Percentiles rank a stretch among this genome's conserved stretches.
These are phyloP conservation scores for Balaenoptera acutorostrata DNA, from an alignment of 2,113 vertebrate species.

Conservation along the genomic window DNA sequence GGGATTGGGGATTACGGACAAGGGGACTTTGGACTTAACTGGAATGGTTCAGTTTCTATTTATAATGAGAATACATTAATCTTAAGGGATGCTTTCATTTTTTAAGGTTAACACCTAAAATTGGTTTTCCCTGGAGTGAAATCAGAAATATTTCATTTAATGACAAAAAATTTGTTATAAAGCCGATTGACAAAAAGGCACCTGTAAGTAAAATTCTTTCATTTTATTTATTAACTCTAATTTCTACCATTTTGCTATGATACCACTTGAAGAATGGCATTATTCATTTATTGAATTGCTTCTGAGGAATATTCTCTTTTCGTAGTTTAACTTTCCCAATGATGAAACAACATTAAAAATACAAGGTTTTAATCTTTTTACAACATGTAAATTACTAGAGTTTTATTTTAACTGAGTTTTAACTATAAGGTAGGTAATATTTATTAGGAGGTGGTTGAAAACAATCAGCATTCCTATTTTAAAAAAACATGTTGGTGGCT, in stretches of 20 bases:
- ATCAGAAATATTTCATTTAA: constrained; percentile 99
- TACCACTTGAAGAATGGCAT: background rate
- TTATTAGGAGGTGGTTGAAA: background rate
- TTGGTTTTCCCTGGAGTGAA: constrained; percentile 99
- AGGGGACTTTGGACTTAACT: background rate
- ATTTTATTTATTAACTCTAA: background rate
- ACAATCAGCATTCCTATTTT: background rate
- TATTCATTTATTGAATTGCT: background rate
- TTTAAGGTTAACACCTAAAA: constrained; percentile 95
- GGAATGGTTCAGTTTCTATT: background rate
- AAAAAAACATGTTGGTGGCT: background rate
- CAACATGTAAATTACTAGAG: background rate
- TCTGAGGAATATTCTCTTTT: background rate
- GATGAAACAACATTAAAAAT: background rate
- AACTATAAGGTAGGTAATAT: background rate
- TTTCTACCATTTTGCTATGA: background rate
- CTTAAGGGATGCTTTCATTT: constrained; percentile 53
- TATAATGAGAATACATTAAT: background rate
- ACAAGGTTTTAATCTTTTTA: background rate
- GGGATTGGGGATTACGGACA: background rate
- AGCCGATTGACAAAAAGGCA: constrained; percentile 99
- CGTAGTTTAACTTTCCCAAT: background rate
- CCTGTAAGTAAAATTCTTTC: constrained; percentile 87
- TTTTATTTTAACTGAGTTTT: constrained; percentile 27
- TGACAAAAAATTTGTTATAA: constrained; percentile 99